These are phyloP conservation scores for Indri indri DNA, from an alignment of 2,113 vertebrate genomes.

Conservation along the genomic window DNA sequence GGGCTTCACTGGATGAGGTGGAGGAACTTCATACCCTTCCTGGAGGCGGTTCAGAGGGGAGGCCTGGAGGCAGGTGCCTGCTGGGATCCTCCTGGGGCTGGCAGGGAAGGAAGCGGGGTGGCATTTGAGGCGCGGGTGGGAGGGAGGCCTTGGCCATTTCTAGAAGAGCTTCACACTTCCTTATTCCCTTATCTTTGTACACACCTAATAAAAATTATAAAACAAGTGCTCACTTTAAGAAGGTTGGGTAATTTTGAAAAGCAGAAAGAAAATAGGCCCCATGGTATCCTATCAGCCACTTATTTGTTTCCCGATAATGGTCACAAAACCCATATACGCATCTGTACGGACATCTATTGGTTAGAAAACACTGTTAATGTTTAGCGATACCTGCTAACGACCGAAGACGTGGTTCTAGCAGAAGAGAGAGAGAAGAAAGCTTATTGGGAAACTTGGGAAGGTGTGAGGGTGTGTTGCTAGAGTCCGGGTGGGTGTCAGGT, in stretches of 20 bases:
- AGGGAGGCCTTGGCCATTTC: background rate
- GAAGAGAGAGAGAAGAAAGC: background rate
- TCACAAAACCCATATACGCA: background rate
- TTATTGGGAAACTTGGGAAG: background rate
- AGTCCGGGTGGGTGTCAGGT: background rate
- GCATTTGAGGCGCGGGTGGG: background rate
- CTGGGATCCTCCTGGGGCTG: background rate
- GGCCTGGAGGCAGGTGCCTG: background rate
- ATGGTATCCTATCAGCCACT: background rate
- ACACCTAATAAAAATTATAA: background rate
- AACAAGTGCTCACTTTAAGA: background rate
- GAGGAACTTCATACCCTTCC: rapidly evolving
- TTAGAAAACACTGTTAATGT: rapidly evolving
- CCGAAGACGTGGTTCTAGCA: rapidly evolving
- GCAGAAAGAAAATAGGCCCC: background rate
- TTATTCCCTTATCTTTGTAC: background rate
- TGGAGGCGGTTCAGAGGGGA: too few relatives aligned
- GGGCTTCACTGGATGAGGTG: too few relatives aligned
- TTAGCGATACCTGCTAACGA: rapidly evolving
- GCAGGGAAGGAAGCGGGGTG: rapidly evolving
- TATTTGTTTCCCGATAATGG: background rate
- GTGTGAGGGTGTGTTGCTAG: background rate
- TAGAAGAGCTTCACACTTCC: background rate
- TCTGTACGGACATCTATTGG: rapidly evolving
- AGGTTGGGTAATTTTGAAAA: background rate